Base-by-base conservation (phyloP, 2,113 vertebrate species). In the Dunckerocampus dactyliophorus region DNA sequence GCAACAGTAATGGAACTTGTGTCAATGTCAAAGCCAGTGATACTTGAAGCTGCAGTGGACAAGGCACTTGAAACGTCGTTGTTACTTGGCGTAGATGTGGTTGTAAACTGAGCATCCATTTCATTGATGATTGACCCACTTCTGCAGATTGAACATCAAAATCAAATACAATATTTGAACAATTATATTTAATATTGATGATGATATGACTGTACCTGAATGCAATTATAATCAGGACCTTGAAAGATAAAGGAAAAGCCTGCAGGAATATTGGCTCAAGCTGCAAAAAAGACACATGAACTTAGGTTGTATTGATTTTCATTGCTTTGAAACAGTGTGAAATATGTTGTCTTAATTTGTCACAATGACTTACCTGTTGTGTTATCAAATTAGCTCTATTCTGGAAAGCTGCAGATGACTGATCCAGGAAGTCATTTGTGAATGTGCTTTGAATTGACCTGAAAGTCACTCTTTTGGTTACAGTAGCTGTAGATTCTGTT, bases 181-280 rank as follows among this genome's bases (percentile, higher is more conserved):
- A n/a, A n/a, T n/a, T n/a, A n/a, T n/a, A n/a, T n/a, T n/a, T n/a
- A n/a, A n/a, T n/a, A n/a, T n/a, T n/a, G n/a, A n/a, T n/a, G n/a
- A n/a, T n/a, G n/a, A n/a, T n/a, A n/a, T n/a, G n/a, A n/a, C n/a
- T 37, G 68, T 69, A 79, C 76, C 70, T 71, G 52, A 79, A 82
- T 43, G 1, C 28, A 12, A 54, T 12, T 49, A 74, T 64, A 0
- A 0, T 28, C 15, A 76, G 52, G 15, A 8, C 28, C 4, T 0
- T 37, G 42, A 82, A 76, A 37, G 67, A 62, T 15, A 28, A 4
- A 20, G 59, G n/a, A 24, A 74, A 76, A 17, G 1, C 3, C 0
- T 1, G 4, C 2, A 0, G 14, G 37, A 43, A 81, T 7, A 21
- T 43, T 3, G 48, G 54, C 17, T 49, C 21, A 47, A 79, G 70